Evolutionary conservation across 2,888 invertebrate genomes (phyloP).

Genomic region (Lepidocyrtoides sp.): DNA sequence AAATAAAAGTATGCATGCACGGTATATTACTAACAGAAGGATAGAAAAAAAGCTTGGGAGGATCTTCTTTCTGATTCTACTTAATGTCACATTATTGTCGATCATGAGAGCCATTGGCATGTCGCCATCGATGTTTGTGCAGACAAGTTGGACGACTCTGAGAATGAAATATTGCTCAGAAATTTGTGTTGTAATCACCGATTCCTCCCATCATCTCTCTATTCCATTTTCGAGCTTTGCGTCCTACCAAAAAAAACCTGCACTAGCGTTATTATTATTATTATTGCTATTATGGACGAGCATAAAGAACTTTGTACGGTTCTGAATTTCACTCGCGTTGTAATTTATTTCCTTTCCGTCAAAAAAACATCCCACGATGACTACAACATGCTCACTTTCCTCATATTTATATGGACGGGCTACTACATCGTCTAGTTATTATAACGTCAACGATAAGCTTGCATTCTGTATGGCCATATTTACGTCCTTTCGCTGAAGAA

Average conservation of each 20-base stretch:
- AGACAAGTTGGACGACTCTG: conserved; percentile 40
- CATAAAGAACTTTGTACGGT: conserved; percentile 26
- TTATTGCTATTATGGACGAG: background rate
- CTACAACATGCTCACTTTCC: conserved; percentile 36
- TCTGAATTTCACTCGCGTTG: conserved; percentile 25
- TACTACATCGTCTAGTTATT: background rate
- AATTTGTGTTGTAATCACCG: conserved; percentile 57
- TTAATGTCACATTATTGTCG: conserved; percentile 70
- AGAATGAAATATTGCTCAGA: conserved; percentile 52
- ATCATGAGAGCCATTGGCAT: conserved; percentile 64
- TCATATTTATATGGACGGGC: conserved; percentile 1
- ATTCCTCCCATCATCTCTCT: conserved; percentile 32
- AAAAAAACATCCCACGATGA: conserved; percentile 49
- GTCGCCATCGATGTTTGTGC: conserved; percentile 63
- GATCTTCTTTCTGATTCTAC: conserved; percentile 46
- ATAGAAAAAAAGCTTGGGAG: conserved; percentile 1
- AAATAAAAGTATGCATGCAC: background rate
- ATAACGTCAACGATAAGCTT: conserved; percentile 21
- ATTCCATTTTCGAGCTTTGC: background rate
- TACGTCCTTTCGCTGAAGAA: too few species aligned
- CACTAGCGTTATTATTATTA: too few species aligned
- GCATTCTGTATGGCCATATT: too few species aligned
- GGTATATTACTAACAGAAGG: background rate
- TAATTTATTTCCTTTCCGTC: conserved; percentile 69
- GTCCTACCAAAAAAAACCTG: background rate